Percentiles rank a stretch among this genome's conserved stretches.
Evolutionary conservation across 2,797 vertebrate genomes (phyloP).

Genomic region (Anisognathus igniventris): DNA sequence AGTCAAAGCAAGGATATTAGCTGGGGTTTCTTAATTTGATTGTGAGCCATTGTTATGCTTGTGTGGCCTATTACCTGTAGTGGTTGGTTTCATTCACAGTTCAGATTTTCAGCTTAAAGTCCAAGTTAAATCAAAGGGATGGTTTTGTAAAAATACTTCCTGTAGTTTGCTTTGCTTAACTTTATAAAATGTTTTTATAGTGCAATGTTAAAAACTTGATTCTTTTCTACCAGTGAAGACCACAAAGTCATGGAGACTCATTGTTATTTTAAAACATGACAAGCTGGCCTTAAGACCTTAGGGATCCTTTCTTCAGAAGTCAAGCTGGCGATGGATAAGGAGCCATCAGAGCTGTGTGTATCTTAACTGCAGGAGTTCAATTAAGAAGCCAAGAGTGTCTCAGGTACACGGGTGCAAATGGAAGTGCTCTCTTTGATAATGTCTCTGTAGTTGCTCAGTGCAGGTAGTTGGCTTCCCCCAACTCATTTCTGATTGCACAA

Average conservation of each 20-base stretch:
- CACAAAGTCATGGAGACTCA: constrained; percentile 29
- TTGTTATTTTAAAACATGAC: constrained; percentile 51
- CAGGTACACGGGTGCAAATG: neutral
- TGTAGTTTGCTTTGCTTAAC: constrained; percentile 47
- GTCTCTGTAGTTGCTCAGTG: constrained; percentile 26
- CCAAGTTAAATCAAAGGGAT: neutral
- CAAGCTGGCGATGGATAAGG: constrained; percentile 34
- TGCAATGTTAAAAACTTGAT: constrained; percentile 34
- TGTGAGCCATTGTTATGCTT: neutral
- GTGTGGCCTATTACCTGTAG: neutral
- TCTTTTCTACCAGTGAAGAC: constrained; percentile 32
- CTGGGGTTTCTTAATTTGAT: neutral
- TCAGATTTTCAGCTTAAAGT: constrained; percentile 31
- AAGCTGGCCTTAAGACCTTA: constrained; percentile 43
- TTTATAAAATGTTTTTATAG: constrained; percentile 42
- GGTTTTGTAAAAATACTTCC: constrained; percentile 36
- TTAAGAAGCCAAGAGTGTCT: constrained; percentile 56
- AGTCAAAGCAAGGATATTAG: neutral
- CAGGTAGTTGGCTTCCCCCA: constrained; percentile 41
- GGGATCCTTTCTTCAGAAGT: constrained; percentile 45
- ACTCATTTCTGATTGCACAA: constrained; percentile 53
- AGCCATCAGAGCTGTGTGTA: constrained; percentile 34
- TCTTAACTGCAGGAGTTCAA: constrained; percentile 47
- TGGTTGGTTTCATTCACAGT: neutral
- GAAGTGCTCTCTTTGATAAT: constrained; percentile 46